phyloP scores from a whole-genome alignment of 2,797 vertebrate genomes.

The Coregonus ussuriensis region DNA sequence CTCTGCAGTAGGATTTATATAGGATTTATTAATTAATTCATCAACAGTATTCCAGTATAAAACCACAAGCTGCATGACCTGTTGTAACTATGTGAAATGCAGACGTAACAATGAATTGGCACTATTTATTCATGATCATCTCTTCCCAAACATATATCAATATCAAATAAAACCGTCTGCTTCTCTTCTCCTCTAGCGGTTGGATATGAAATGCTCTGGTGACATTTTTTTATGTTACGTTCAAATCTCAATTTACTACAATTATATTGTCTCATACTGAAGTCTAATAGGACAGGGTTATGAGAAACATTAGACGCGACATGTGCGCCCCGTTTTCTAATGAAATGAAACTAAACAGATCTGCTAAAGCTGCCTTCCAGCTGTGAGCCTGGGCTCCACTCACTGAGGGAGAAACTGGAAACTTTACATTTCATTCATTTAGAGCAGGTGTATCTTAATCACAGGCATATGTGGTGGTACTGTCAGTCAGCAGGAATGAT shows the following conservation, averaged over 20 bases:
- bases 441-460: constrained; percentile 58
- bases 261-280: constrained; percentile 25
- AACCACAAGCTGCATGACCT: neutral
- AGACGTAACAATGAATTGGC: neutral
- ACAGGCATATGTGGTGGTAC: constrained; percentile 42
- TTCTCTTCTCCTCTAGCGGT: neutral
- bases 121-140: constrained; percentile 12
- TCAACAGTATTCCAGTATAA: neutral
- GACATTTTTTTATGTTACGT: constrained; percentile 3
- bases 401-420: constrained; percentile 50
- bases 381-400: constrained; percentile 52
- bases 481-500: too few relatives aligned
- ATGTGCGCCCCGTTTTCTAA: constrained; percentile 49
- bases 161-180: neutral
- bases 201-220: constrained; percentile 12
- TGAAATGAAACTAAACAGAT: constrained; percentile 61
- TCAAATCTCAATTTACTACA: constrained; percentile 35
- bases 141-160: constrained; percentile 20
- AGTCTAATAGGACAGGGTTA: constrained; percentile 37
- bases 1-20: neutral
- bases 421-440: constrained; percentile 54
- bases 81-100: neutral
- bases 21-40: neutral
- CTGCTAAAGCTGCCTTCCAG: constrained; percentile 44
- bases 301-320: constrained; percentile 52